Base-by-base conservation (phyloP, 2,113 vertebrate genomes). In the Cisticola juncidis region DNA sequence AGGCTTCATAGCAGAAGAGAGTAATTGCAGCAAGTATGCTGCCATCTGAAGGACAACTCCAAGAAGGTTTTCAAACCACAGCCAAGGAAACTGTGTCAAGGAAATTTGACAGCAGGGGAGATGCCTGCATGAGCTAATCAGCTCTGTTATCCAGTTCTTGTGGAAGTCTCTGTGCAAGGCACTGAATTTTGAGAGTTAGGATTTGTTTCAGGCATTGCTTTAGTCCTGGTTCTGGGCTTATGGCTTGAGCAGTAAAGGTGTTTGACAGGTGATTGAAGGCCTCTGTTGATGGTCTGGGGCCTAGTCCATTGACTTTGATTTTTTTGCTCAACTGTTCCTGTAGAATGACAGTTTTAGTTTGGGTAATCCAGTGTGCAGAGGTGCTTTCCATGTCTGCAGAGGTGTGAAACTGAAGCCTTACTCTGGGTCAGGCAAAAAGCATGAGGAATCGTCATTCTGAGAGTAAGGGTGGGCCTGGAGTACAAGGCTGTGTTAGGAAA, bases 1-100 rank as follows among this genome's bases (percentile, higher is more conserved):
- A 64, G 72, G 33, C 76, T 95, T 95, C 2, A 0, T 26, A 88
- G 76, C 56, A 64, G 86, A 69, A 62, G 40, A 81, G 56, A 94
- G 76, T 95, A 95, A 94, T 94, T 94, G 92, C 76, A 84, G 80
- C 26, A 66, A 93, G 79, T 78, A 8, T 73, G 38, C 54, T 88
- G 76, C 62, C 47, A 62, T 89, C 79, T 86, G 68, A 90, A 83
- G 72, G 74, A 95, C 71, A 96, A 3, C 64, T 47, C 62, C 42
- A 66, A 60, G 64, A 78, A 58, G 64, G 66, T 92, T 90, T 92
- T 96, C 82, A 78, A 94, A 74, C 79, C 56, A 47, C 35, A 81
- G 56, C 60, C 60, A 44, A 86, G 47, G 56, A 81, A 88, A 83
- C 40, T 56, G 9, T 93, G 73, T 92, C 68, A 77, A 72, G 42